Percentiles rank a stretch among this genome's conserved stretches.
Evolutionary conservation across 1,140 invertebrate species (phyloP).

Genomic region (Mycetomoellerius zeteki): DNA sequence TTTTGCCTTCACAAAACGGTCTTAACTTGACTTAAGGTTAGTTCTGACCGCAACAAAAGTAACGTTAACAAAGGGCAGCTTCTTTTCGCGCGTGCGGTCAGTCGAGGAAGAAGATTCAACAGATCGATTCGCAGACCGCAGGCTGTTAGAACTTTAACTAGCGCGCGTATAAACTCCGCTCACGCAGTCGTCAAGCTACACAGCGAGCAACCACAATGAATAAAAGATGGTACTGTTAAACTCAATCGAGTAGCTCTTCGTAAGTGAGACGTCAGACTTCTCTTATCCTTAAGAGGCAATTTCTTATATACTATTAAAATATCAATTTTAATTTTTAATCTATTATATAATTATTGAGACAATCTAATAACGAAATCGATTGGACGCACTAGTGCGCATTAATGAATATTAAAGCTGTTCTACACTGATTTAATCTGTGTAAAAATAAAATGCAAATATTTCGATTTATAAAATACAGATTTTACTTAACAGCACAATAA

Average conservation of each 20-base stretch:
- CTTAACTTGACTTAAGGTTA: neutral
- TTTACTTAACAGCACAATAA: no score
- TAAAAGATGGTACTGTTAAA: constrained; percentile 82
- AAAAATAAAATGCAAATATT: no score
- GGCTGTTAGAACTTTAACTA: constrained; percentile 82
- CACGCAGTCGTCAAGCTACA: constrained; percentile 82
- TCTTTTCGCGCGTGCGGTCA: constrained; percentile 58
- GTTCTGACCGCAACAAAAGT: constrained; percentile 43
- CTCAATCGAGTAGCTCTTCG: constrained; percentile 74
- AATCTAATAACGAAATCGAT: neutral
- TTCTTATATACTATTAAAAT: constrained; percentile 69
- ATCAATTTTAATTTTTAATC: constrained; percentile 7
- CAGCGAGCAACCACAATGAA: constrained; percentile 79
- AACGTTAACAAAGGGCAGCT: constrained; percentile 75
- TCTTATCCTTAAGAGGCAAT: constrained; percentile 57
- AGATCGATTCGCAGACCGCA: constrained; percentile 80
- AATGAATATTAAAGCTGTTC: no score
- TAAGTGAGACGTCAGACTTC: constrained; percentile 66
- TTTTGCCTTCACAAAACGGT: constrained; percentile 28
- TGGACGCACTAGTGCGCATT: no score
- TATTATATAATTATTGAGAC: neutral
- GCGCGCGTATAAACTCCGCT: constrained; percentile 81
- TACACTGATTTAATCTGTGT: no score
- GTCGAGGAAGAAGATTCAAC: constrained; percentile 71
- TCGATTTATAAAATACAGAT: no score